A percentile compares a stretch with the other conserved stretches of the same genome.
These are phyloP conservation scores for Mimachlamys varia DNA, from an alignment of 2,888 invertebrate species.

Conservation along the genomic window DNA sequence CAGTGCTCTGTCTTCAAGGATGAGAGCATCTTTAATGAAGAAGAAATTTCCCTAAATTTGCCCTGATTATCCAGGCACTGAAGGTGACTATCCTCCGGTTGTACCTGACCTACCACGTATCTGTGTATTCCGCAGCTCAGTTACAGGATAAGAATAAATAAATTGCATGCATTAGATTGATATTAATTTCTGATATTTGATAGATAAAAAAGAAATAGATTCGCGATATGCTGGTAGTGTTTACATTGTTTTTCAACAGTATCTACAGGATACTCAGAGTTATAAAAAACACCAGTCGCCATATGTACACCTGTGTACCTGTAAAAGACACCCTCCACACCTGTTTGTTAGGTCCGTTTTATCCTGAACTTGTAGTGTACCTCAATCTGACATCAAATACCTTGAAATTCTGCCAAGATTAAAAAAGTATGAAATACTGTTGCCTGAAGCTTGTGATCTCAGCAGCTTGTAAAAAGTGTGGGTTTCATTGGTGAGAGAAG, in stretches of 20 bases:
- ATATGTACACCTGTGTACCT: background rate
- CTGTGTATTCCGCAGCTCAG: too few species aligned
- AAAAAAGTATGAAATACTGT: background rate
- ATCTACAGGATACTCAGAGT: too few species aligned
- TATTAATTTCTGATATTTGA: too few species aligned
- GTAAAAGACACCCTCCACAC: background rate
- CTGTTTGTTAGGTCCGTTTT: background rate
- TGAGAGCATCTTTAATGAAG: constrained; percentile 7
- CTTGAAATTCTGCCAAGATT: constrained; percentile 24
- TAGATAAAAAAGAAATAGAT: too few species aligned
- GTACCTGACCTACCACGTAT: background rate
- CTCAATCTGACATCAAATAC: constrained; percentile 1
- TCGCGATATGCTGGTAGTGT: too few species aligned
- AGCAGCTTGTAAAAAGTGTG: background rate
- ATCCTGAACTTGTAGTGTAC: background rate
- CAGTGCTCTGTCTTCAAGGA: constrained; percentile 27
- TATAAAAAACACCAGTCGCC: too few species aligned
- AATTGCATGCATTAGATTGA: too few species aligned
- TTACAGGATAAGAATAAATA: too few species aligned
- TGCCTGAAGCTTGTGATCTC: background rate
- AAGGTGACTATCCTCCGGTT: background rate
- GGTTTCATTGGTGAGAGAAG: background rate
- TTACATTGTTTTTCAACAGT: too few species aligned
- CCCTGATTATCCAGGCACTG: background rate
- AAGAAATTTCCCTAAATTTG: background rate